Evolutionary conservation across 2,888 invertebrate species (phyloP), one percentile per base, ranked within the genome.

Genomic region (Druceiella hillmani): DNA sequence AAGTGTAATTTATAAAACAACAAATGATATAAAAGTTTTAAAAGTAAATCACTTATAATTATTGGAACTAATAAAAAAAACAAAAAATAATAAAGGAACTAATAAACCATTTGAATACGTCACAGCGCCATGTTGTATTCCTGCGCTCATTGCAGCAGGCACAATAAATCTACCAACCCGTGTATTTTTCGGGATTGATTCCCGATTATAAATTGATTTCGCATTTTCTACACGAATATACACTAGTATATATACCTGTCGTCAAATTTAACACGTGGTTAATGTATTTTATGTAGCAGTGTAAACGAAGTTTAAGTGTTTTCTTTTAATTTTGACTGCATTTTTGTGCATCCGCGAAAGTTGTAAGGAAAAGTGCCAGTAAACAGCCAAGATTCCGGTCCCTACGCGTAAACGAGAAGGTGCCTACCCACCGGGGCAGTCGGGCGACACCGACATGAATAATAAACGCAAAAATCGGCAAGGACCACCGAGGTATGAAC

Each of bases 391-490:
- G 83, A 84, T 84, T 84, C 83, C 84, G 83, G 83, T 83, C 81
- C 83, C 83, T 70, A 83, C 83, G 78, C 81, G 78, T 74, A 82
- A 79, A 75, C 79, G 77, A 76, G 81, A 83, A 76, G 76, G 79
- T 78, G 81, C 82, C 81, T 80, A 78, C 74, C 75, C 75, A 70
- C 75, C 79, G 75, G 79, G 79, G 75, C 76, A 75, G 64, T 64
- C 67, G 55, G 69, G 70, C 61, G 70, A 67, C 61, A 66, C 66
- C 68, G 79, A 78, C 63, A 83, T 81, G 81, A 87, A 84, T 64
- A 86, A 78, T 67, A 87, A 87, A 74, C 81, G 84, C 70, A 88
- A 87, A 77, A 86, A 79, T 75, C 83, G 87, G 67, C 79, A 85
- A 59, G 83, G 81, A 61, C 75, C 81, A 56, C 76, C 81, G 61